These are phyloP conservation scores for Lissonota sp. DNA, from an alignment of 2,888 invertebrate genomes.

Conservation along the genomic window DNA sequence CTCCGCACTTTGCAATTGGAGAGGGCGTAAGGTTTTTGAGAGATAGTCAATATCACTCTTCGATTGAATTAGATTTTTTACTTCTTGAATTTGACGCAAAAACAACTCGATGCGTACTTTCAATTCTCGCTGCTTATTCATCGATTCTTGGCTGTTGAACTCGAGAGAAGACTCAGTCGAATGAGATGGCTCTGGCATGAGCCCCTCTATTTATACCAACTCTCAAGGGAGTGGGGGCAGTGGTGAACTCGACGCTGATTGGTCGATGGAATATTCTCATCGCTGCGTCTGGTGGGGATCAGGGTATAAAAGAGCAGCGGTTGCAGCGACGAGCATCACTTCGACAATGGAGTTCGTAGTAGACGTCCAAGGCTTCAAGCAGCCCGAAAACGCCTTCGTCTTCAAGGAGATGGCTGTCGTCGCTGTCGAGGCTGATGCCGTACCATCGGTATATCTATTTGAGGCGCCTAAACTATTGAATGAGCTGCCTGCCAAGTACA, in stretches of 20 bases:
- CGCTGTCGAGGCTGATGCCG: conserved; percentile 25
- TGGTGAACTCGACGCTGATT: not conserved
- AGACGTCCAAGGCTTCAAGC: conserved; percentile 53
- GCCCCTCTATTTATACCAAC: conserved; percentile 14
- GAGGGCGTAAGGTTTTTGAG: no score
- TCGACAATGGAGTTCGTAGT: conserved; percentile 46
- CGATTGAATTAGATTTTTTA: no score
- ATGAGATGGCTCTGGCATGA: conserved; percentile 3
- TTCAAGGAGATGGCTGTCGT: conserved; percentile 50
- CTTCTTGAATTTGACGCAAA: no score
- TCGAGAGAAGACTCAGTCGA: no score
- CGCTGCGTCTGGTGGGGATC: not conserved
- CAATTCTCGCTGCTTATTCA: no score
- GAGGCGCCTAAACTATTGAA: conserved; percentile 45
- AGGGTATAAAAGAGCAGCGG: conserved; percentile 16
- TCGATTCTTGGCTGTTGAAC: no score
- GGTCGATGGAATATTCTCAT: no score
- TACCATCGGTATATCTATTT: conserved; percentile 32
- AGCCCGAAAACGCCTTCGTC: conserved; percentile 43
- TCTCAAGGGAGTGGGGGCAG: not conserved
- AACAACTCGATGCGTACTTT: no score
- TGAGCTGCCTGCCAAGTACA: conserved; percentile 27
- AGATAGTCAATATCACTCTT: no score
- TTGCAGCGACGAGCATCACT: not conserved
- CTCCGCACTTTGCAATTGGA: no score